Base-by-base conservation (phyloP, 2,888 invertebrate species). In the Hetaerina titia region DNA sequence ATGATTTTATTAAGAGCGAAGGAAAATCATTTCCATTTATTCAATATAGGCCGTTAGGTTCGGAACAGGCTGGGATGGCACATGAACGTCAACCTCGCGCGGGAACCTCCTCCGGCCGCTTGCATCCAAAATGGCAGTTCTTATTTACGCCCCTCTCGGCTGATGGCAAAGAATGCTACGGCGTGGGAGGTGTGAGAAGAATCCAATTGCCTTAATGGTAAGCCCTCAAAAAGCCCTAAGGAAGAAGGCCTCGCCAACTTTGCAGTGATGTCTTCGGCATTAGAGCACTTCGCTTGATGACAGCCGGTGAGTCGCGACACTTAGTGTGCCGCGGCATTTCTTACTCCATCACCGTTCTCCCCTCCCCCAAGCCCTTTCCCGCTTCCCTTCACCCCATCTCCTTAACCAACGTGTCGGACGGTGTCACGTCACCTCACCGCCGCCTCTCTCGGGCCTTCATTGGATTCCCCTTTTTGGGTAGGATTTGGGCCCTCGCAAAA, bases 201-300 rank as follows among this genome's bases (percentile, higher is more conserved):
- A 81, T 81, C 81, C 81, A 81, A 81, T 81, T 81, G 81, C 81
- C 81, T 81, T 81, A 81, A 81, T 81, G 81, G 81, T 31, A 69
- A 31, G n/a, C 11, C 81, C 81, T 25, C 11, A 81, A 81, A 81
- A 81, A 31, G 31, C 13, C 13, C 81, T 13, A 4, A 81, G 25
- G 31, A 31, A 81, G 31, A 81, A 15, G 81, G 15, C 9, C 31
- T 2, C 81, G 69, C 81, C 31, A 81, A 31, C 25, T 31, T 31
- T 25, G 15, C 25, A 2, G 81, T 81, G 81, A 81, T 31, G 81
- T 11, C 60, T 60, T 60, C 60, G 60, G 60, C 60, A 60, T 60
- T 11, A 25, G 31, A 81, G 81, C 81, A 81, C 81, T 81, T 81
- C 31, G 81, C 81, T 31, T 81, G 81, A 81, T 81, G 81, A 81